Evolutionary conservation across 2,888 invertebrate species (phyloP), one percentile per base, ranked within the genome.

Genomic region (Erynnis tages): DNA sequence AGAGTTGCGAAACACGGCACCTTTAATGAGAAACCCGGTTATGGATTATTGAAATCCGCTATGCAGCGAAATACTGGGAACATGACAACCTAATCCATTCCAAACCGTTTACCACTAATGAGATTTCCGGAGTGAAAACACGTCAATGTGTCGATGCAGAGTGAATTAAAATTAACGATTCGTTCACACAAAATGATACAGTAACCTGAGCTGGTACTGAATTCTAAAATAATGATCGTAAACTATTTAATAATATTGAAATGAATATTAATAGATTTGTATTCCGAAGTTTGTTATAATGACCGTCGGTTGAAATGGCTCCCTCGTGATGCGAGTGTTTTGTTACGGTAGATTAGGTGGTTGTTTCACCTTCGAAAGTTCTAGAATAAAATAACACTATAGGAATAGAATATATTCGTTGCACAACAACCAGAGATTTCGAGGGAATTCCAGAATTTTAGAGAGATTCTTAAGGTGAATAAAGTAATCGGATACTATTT

Each of bases 271-370:
- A 65, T 65, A 54, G 67, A 70, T 67, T 65, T 52, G 44, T 52
- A 44, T 52, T 44, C 58, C 32, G 56, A 55, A 65, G 53, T 66
- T 65, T 63, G 61, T 55, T 60, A 58, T 57, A 48, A 56, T 53
- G 57, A 48, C 49, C 53, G 65, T 67, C 59, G 66, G 41, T 44
- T 35, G 14, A 64, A 69, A 73, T 66, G 63, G 58, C 58, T 62
- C 65, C 63, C 65, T 57, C 56, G 50, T 43, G 60, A 41, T 46
- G 46, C 23, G 56, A 61, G 71, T 70, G 55, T 75, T 66, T 69
- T 63, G 69, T 73, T 73, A 66, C 70, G 49, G 56, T 8, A n/a
- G 11, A 44, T 27, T 27, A 35, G 35, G 43, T 19, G 16, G 7
- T 25, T 35, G 50, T 44, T 35, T 50, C 8, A 41, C 13, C 27